Evolutionary conservation across 2,113 vertebrate species (phyloP).

Genomic region (Xyliphius kryptos): DNA sequence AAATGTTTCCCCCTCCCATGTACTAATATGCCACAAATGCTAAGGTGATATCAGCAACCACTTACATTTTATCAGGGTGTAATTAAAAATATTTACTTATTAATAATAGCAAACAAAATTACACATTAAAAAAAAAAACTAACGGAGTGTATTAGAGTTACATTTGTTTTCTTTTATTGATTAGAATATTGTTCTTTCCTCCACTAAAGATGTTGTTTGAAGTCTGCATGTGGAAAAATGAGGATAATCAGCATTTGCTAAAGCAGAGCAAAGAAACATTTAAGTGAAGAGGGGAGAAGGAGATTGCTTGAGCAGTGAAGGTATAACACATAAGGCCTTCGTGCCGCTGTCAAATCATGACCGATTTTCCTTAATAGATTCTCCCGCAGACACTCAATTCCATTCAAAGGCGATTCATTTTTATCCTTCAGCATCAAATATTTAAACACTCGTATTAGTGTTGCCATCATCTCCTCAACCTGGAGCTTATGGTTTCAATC

Average conservation of each 20-base stretch:
- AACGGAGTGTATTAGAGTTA: too few species aligned
- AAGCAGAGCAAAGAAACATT: slow-evolving; percentile 95
- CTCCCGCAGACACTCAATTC: slow-evolving; percentile 99
- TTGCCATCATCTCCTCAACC: slow-evolving; percentile 89
- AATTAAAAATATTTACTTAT: too few species aligned
- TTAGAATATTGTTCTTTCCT: slow-evolving; percentile 11
- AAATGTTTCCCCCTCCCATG: too few species aligned
- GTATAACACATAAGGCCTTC: slow-evolving; percentile 89
- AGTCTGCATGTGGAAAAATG: slow-evolving; percentile 57
- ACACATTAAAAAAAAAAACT: too few species aligned
- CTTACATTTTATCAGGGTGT: too few species aligned
- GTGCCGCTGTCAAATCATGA: slow-evolving; percentile 86
- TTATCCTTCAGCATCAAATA: slow-evolving; percentile 99
- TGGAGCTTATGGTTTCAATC: slow-evolving; percentile 77
- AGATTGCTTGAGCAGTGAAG: slow-evolving; percentile 86
- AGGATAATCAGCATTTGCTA: slow-evolving; percentile 92
- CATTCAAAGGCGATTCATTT: slow-evolving; percentile 97
- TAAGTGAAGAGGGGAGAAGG: slow-evolving; percentile 78
- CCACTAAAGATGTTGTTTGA: slow-evolving; percentile 4
- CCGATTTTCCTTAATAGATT: slow-evolving; percentile 99
- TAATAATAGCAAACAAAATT: too few species aligned
- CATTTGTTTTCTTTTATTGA: too few species aligned
- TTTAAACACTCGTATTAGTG: slow-evolving; percentile 99
- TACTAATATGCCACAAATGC: too few species aligned
- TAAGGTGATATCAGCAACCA: too few species aligned